Evolutionary conservation across 64 coral and sea anemone species (phyloP).

Genomic region (Hydrozoanthus tunicans): DNA sequence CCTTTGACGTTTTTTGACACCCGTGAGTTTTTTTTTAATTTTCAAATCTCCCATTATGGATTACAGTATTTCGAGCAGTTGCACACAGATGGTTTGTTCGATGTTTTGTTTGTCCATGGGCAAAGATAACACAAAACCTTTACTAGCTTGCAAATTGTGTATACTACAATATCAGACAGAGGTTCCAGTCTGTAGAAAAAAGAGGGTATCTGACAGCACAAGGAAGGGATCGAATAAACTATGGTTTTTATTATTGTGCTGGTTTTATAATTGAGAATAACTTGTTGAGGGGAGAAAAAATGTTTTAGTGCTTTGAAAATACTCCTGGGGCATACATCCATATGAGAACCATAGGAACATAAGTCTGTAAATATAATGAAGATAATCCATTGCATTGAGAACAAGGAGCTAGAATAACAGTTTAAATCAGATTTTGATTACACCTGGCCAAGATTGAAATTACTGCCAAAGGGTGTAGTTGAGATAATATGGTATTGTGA

Average conservation of each 20-base stretch:
- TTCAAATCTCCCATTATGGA: background rate
- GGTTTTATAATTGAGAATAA: slow-evolving; percentile 33
- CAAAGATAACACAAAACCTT: too few species aligned
- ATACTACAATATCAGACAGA: too few species aligned
- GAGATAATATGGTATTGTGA: too few species aligned
- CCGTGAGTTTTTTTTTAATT: background rate
- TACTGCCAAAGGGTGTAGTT: too few species aligned
- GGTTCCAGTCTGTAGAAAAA: background rate
- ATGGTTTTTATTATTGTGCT: background rate
- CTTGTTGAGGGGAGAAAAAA: slow-evolving; percentile 39
- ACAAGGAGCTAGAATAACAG: slow-evolving; percentile 12
- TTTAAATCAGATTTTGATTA: too few species aligned
- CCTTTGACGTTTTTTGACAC: too few species aligned
- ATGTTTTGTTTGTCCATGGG: too few species aligned
- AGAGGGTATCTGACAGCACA: background rate
- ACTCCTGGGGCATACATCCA: slow-evolving; percentile 19
- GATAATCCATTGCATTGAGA: slow-evolving; percentile 38
- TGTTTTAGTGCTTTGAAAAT: slow-evolving; percentile 18
- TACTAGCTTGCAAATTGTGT: too few species aligned
- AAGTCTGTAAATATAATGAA: slow-evolving; percentile 41
- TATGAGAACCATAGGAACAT: slow-evolving; percentile 13
- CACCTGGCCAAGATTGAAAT: too few species aligned
- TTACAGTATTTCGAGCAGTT: too few species aligned
- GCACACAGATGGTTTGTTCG: too few species aligned
- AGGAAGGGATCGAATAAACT: background rate